Base-by-base conservation (phyloP, 1,140 invertebrate genomes). In the Drosophila tsacasi region DNA sequence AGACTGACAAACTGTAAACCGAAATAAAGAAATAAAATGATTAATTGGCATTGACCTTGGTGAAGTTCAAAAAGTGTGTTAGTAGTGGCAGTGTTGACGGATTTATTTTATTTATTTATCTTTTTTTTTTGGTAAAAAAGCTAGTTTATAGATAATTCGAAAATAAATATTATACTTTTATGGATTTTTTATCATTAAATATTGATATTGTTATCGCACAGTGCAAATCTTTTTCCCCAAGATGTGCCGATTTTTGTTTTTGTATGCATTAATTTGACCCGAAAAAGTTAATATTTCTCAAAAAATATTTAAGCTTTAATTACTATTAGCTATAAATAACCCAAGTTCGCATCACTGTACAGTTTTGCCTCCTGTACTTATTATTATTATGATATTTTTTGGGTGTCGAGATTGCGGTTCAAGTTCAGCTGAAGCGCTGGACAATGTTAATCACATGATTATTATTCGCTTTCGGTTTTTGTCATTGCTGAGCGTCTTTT, bases 1-100 rank as follows among this genome's bases (percentile, higher is more conserved):
- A 94, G 92, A 37, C 93, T 93, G 42, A 94, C 83, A 54, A 95
- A 77, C 94, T 95, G 83, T 72, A 94, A 94, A 63, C 74, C 50
- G 9, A 39, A 57, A 57, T 57, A 57, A 37, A 64, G 58, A 84
- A 62, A 63, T 42, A 47, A 76, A 68, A 44, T 12, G 54, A 81
- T 85, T 91, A 89, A 90, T 81, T 89, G 85, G 46, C 72, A 81
- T 58, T 85, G 78, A 89, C 84, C 84, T 89, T 89, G 85, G 23
- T 49, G 62, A 81, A 84, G 84, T 85, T 84, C 74, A 79, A 79
- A 73, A 84, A 81, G 32, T 78, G 50, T 83, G 37, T 59, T 66
- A 77, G 50, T 57, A 23, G 50, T 54, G 37, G 8, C 66, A 50
- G 37, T 54, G 65, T 0, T 71, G 23, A 0, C 1, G 19, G 21